Base-by-base conservation (phyloP, 1,140 invertebrate genomes). In the Phocides pigmalion region DNA sequence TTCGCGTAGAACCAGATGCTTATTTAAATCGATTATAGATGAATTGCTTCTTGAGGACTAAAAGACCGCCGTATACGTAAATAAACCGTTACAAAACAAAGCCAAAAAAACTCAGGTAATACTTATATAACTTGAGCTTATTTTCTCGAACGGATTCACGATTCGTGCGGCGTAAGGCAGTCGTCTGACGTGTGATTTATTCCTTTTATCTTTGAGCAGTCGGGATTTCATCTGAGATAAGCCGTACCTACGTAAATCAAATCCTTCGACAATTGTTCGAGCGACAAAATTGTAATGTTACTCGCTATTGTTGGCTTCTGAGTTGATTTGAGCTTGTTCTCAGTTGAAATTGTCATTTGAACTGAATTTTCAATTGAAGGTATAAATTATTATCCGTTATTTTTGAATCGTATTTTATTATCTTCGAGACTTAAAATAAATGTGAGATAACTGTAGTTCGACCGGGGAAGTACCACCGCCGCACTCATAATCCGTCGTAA, bases 141-240 rank as follows among this genome's bases (percentile, higher is more conserved):
- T 75, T 67, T 65, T 72, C 58, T 39, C 59, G 62, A 75, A 68
- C 64, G 69, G 66, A 72, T 70, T 69, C 64, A 49, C 62, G 59
- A 53, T 44, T 65, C 58, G 50, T 50, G 66, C 63, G 62, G 68
- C 70, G 67, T 68, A 67, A 68, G 67, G 65, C 64, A 67, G 64
- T 69, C 58, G 56, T 47, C 68, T 75, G 69, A 72, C 66, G 66
- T 61, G 70, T 75, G 73, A 75, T 75, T 75, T 72, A 75, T 75
- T 67, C 66, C 66, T 72, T 72, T 70, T 66, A 72, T 70, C 66
- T 69, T 64, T 63, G 65, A 70, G 42, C 44, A 63, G 59, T 56
- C 59, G 44, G 59, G 66, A 75, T 75, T 69, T 72, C 39, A 72
- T 72, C 58, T 54, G 25, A 64, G 53, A 66, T 68, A 68, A 63